Percentiles rank a stretch among this genome's conserved stretches.
These are phyloP conservation scores for Setophaga coronata DNA, from an alignment of 2,113 vertebrate genomes.

Conservation along the genomic window DNA sequence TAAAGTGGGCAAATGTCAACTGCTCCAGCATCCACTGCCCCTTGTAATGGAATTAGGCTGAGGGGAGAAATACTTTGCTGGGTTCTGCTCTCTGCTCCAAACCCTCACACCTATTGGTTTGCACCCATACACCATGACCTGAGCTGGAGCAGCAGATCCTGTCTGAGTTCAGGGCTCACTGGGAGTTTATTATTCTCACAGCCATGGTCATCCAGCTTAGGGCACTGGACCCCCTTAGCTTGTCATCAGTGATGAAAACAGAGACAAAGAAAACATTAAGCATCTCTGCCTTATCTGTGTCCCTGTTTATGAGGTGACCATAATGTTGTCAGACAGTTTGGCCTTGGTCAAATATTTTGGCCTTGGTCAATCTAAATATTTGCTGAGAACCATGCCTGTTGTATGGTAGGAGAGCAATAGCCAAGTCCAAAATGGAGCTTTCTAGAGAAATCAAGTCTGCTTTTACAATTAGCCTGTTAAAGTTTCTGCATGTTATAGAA, in stretches of 20 bases:
- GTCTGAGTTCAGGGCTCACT: not conserved
- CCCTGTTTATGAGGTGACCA: not conserved
- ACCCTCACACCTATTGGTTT: not conserved
- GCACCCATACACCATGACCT: not conserved
- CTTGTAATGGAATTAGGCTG: not conserved
- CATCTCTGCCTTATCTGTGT: not conserved
- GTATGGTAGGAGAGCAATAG: not conserved
- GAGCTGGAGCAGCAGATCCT: not conserved
- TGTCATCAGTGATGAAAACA: not conserved
- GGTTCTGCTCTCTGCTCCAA: not conserved
- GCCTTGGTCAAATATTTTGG: not conserved
- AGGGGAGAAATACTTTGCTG: not conserved
- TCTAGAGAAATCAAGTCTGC: not conserved
- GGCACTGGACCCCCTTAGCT: not conserved
- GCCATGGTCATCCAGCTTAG: not conserved
- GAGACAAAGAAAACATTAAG: not conserved
- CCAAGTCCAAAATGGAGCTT: not conserved
- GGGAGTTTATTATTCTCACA: not conserved
- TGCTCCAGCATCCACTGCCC: not conserved
- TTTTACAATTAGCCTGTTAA: not conserved
- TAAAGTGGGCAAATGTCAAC: not conserved
- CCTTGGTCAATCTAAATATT: not conserved
- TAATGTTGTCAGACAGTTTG: not conserved
- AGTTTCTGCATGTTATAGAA: not conserved
- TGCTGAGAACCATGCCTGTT: not conserved